Evolutionary conservation across 2,888 invertebrate species (phyloP), one percentile per base, ranked within the genome.

Genomic region (Candidula unifasciata): DNA sequence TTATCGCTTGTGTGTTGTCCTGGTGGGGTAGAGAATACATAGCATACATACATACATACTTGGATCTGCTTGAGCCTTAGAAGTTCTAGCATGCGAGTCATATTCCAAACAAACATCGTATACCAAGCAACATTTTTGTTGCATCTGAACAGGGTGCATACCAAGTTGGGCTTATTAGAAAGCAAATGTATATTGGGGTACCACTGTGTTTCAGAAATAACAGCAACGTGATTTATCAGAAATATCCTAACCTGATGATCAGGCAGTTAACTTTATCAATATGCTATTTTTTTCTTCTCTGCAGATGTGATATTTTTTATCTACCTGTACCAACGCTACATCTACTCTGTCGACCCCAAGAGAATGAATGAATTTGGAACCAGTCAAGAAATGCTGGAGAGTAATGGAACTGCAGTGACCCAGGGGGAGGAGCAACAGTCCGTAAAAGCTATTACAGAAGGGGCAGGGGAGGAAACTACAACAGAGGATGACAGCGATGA

Each of bases 281-380:
- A n/a, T n/a, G n/a, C n/a, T n/a, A n/a, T n/a, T n/a, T 16, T 74
- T 79, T 64, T 24, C 79, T 83, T 35, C 91, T 88, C 95, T 94
- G 83, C 95, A 96, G 97, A 99, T 95, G 98, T 99, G 91, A 97
- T 99, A 74, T 99, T 99, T 95, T 97, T 99, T 94, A 97, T 99
- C 93, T 99, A 98, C 95, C 95, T 99, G 88, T 99, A 99, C 94
- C 99, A 99, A 95, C 96, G 98, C 88, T 99, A 97, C 97, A 98
- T 99, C 89, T 99, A 99, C 95, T 97, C 98, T 91, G 98, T 97
- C 73, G 99, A 99, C 94, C 97, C 96, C 85, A 96, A 96, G 88
- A 96, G 99, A 88, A 96, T 98, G 82, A 99, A 99, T 94, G 99
- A 99, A 94, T 99, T 97, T 95, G 99, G 99, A n/a, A 98, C 97